Evolutionary conservation across 2,113 vertebrate species (phyloP).

Genomic region (Antechinus flavipes): DNA sequence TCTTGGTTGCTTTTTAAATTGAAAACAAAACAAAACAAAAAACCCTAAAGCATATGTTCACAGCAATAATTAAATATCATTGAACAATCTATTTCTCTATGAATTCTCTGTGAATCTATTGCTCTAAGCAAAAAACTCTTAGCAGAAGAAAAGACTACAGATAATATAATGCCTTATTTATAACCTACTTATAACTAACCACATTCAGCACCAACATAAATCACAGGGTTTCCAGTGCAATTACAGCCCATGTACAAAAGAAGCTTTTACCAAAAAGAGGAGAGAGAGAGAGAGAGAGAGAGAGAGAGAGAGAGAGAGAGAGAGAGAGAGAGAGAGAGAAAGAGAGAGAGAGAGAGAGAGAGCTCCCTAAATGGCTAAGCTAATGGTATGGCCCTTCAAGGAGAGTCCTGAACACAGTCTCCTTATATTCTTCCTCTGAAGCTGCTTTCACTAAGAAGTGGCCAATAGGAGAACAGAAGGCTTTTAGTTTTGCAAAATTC

Average conservation of each 20-base stretch:
- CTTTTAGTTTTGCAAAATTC: not conserved
- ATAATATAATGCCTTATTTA: conserved; percentile 57
- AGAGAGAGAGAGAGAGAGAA: not conserved
- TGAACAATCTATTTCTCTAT: conserved; percentile 53
- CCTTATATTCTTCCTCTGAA: not conserved
- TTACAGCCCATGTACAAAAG: conserved; percentile 60
- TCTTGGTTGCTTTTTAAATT: not conserved
- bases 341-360: not conserved
- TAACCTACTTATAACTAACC: conserved; percentile 63
- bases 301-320: not conserved
- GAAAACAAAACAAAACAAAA: not conserved
- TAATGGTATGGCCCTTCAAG: conserved; percentile 27
- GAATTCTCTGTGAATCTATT: conserved; percentile 44
- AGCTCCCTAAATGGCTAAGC: conserved; percentile 2
- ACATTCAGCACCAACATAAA: conserved; percentile 34
- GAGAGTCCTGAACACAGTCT: not conserved
- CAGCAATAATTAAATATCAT: conserved; percentile 40
- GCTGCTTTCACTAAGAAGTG: not conserved
- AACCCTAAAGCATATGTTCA: not conserved
- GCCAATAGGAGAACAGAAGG: not conserved
- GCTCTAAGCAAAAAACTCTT: conserved; percentile 40
- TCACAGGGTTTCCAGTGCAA: conserved; percentile 57
- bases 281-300: not conserved
- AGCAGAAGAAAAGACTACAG: conserved; percentile 36
- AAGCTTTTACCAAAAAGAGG: conserved; percentile 4